A percentile compares a stretch with the other conserved stretches of the same genome.
Conservation (phyloP, 2,888 invertebrate genomes). For the Caradrina kadenii region DNA sequence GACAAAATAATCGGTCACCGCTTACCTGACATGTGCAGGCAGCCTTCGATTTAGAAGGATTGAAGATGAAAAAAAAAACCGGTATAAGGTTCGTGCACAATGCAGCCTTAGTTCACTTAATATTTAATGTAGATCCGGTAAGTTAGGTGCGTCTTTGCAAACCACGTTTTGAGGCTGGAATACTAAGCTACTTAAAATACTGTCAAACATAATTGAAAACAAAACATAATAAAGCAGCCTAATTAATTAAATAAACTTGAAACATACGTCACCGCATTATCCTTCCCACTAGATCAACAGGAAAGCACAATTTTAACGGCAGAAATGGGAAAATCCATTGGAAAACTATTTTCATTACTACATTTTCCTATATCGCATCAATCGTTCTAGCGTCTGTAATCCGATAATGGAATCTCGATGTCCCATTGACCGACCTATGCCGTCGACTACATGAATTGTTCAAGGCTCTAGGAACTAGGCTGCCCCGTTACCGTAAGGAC, state of each 20-base stretch:
- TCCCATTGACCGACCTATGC: constrained; percentile 27
- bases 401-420: constrained; percentile 38
- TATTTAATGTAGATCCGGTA: neutral
- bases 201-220: no score
- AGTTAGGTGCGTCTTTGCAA: neutral
- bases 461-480: neutral
- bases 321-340: neutral
- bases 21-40: no score
- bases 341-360: neutral
- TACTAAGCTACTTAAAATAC: no score
- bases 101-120: neutral
- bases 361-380: constrained; percentile 20
- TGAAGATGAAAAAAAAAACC: neutral
- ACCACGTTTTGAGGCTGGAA: neutral
- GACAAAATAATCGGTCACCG: no score
- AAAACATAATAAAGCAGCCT: no score
- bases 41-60: neutral
- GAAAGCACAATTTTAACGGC: neutral
- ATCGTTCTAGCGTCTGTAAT: constrained; percentile 2
- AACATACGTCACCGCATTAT: neutral
- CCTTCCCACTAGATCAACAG: neutral
- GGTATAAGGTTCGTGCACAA: neutral
- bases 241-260: no score
- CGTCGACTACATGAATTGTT: constrained; percentile 25
- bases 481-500: constrained; percentile 2